Percentiles rank a stretch among this genome's conserved stretches.
Evolutionary conservation across 1,140 invertebrate genomes (phyloP).

Genomic region (Trigoniulus corallinus): DNA sequence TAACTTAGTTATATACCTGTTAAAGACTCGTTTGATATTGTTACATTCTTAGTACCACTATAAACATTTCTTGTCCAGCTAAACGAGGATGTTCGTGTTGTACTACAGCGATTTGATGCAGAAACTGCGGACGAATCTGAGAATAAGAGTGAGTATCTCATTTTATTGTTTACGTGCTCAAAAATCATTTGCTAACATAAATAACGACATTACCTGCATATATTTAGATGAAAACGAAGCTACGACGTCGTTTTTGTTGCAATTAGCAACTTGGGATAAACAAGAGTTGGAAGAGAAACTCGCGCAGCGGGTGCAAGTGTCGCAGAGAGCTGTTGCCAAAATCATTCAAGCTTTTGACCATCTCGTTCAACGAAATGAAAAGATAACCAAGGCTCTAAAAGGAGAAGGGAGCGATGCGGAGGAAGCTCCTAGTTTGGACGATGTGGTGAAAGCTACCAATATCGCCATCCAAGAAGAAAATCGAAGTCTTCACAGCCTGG

Average conservation of each 20-base stretch:
- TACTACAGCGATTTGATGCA: constrained; percentile 89
- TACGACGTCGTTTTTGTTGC: constrained; percentile 86
- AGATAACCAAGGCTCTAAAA: constrained; percentile 71
- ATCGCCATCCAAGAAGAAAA: constrained; percentile 80
- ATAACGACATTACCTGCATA: background rate
- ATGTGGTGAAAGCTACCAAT: constrained; percentile 61
- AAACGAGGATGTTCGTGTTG: constrained; percentile 88
- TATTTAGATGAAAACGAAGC: constrained; percentile 83
- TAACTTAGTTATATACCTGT: constrained; percentile 4
- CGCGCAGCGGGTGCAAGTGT: constrained; percentile 77
- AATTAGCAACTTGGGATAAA: constrained; percentile 95
- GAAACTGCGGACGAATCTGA: constrained; percentile 93
- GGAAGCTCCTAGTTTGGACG: constrained; percentile 45
- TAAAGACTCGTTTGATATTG: background rate
- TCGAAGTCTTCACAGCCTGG: constrained; percentile 72
- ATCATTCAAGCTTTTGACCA: constrained; percentile 91
- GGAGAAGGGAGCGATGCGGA: constrained; percentile 38
- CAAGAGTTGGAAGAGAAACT: constrained; percentile 91
- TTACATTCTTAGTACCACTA: background rate
- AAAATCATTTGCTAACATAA: background rate
- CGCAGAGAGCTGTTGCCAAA: constrained; percentile 84
- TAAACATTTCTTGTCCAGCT: constrained; percentile 25
- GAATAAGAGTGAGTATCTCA: constrained; percentile 59
- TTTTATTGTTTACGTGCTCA: background rate
- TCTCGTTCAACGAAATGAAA: constrained; percentile 80